Conservation (phyloP, 2,888 invertebrate species). For the Macroteleia sp. region DNA sequence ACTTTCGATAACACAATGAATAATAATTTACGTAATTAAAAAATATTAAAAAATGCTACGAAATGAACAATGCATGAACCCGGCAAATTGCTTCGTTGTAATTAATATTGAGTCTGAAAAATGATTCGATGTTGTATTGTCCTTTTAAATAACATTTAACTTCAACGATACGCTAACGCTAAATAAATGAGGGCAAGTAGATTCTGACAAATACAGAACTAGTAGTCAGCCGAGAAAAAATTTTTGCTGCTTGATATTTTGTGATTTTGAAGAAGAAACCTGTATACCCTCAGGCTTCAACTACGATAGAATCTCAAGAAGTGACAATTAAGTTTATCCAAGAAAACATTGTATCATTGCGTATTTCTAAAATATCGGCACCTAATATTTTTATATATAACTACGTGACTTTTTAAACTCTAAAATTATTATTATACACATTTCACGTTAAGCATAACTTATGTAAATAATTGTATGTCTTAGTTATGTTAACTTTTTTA, state of each 20-base stretch:
- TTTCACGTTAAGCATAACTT: too few relatives aligned
- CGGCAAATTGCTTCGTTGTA: constrained; percentile 7
- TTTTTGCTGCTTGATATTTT: constrained; percentile 39
- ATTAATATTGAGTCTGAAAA: constrained; percentile 30
- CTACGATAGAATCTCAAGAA: constrained; percentile 34
- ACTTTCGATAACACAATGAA: too few relatives aligned
- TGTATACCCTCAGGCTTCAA: constrained; percentile 14
- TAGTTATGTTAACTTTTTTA: too few relatives aligned
- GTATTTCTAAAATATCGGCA: constrained; percentile 26
- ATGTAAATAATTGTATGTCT: too few relatives aligned
- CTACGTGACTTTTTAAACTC: constrained; percentile 7
- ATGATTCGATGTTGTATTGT: constrained; percentile 15
- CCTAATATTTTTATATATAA: constrained; percentile 17
- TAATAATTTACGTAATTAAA: too few relatives aligned
- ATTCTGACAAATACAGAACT: constrained; percentile 10
- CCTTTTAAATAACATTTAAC: constrained; percentile 31
- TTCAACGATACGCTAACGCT: constrained; percentile 14
- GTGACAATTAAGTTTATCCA: constrained; percentile 40
- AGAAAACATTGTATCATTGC: constrained; percentile 35
- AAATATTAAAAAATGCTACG: too few relatives aligned
- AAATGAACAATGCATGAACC: constrained; percentile 15
- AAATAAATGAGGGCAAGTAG: constrained; percentile 31
- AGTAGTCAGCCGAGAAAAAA: constrained; percentile 10
- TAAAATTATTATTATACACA: too few relatives aligned
- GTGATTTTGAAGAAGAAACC: constrained; percentile 33